Conservation (phyloP, 2,888 invertebrate genomes). For the Andrena trimmerana region DNA sequence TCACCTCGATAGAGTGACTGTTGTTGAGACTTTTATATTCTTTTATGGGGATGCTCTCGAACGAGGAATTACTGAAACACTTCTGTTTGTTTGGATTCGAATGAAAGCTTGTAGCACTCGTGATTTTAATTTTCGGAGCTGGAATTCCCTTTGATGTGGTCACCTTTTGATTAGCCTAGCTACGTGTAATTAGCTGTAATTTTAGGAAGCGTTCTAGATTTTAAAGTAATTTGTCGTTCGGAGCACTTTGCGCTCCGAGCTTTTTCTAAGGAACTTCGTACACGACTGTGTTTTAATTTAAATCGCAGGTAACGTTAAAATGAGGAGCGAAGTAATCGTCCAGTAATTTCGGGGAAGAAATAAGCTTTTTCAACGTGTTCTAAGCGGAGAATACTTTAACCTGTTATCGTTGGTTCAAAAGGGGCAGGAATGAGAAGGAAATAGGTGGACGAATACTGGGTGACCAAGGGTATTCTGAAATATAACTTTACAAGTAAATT, state of each 20-base stretch:
- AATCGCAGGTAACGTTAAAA: not conserved
- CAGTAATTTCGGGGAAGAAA: not conserved
- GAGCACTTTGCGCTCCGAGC: not conserved
- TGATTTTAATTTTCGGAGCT: too few relatives aligned
- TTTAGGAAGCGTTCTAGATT: not conserved
- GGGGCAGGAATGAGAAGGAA: not conserved
- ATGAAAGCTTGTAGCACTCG: too few relatives aligned
- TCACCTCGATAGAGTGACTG: not conserved
- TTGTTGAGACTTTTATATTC: too few relatives aligned
- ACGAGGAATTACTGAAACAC: too few relatives aligned
- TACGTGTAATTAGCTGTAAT: not conserved
- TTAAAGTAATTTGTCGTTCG: not conserved
- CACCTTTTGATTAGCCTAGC: too few relatives aligned
- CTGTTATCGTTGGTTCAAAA: slow-evolving; percentile 5
- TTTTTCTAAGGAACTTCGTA: not conserved
- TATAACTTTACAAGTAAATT: slow-evolving; percentile 20
- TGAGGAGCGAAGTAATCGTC: not conserved
- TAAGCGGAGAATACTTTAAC: slow-evolving; percentile 21
- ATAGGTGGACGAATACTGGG: not conserved
- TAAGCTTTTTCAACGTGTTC: slow-evolving; percentile 30
- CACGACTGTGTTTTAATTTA: not conserved
- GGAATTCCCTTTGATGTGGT: too few relatives aligned
- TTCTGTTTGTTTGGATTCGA: too few relatives aligned
- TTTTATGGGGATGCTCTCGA: too few relatives aligned
- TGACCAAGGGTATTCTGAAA: slow-evolving; percentile 7